phyloP scores from a whole-genome alignment of 2,797 vertebrate species.

The Phrynocephalus guinanensis region DNA sequence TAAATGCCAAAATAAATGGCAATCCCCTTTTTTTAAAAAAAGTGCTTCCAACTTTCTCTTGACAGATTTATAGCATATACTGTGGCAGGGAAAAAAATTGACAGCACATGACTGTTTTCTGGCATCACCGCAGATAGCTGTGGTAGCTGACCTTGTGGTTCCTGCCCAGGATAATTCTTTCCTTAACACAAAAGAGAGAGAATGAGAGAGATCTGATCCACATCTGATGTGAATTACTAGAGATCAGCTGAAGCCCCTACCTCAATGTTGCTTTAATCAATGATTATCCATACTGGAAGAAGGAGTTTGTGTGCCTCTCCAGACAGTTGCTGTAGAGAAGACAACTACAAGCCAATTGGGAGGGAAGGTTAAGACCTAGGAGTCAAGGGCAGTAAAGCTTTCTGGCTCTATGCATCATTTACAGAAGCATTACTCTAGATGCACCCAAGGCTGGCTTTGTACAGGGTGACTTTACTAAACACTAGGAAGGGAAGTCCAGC shows the following conservation, averaged over 20 bases:
- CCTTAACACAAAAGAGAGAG: conserved; percentile 18
- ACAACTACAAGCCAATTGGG: neutral
- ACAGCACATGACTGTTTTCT: neutral
- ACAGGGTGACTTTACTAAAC: neutral
- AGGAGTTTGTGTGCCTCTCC: neutral
- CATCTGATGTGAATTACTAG: conserved; percentile 23
- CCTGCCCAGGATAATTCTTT: conserved; percentile 18
- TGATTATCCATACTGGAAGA: neutral
- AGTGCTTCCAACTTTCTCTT: conserved; percentile 1
- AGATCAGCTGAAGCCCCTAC: conserved; percentile 6
- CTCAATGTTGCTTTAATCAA: conserved; percentile 8
- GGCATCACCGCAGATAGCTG: conserved; percentile 28
- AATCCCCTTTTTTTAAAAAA: neutral
- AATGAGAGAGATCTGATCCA: neutral
- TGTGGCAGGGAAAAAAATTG: neutral
- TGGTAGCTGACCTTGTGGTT: conserved; percentile 40
- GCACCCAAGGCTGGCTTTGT: neutral
- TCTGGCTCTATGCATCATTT: neutral
- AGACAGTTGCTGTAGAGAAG: neutral
- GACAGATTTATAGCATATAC: conserved; percentile 12
- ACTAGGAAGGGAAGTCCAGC: neutral
- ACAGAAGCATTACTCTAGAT: neutral
- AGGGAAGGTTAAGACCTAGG: conserved; percentile 8
- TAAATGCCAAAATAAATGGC: conserved; percentile 27
- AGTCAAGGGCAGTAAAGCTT: conserved; percentile 5